These are phyloP conservation scores for Tragelaphus oryx DNA, from an alignment of 2,797 vertebrate genomes.

Conservation along the genomic window DNA sequence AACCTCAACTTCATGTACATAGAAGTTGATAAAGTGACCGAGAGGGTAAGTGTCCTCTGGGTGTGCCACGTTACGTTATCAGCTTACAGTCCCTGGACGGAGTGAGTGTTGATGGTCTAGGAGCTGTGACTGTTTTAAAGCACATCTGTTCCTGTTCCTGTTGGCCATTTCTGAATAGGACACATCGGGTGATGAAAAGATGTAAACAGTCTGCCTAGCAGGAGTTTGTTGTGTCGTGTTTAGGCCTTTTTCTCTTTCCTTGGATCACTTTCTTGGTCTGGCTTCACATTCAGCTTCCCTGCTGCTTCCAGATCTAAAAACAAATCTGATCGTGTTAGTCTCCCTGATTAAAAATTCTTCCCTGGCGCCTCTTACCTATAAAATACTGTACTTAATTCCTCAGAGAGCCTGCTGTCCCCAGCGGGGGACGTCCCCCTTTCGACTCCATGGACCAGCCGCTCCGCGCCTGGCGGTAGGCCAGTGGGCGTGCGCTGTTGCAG, in stretches of 20 bases:
- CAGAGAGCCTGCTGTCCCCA: neutral
- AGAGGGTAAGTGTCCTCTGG: slow-evolving; percentile 88
- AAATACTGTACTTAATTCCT: neutral
- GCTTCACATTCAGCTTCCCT: neutral
- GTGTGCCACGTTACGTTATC: fast-evolving
- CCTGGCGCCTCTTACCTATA: neutral
- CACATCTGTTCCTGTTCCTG: neutral
- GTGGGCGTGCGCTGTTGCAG: neutral
- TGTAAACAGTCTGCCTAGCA: neutral
- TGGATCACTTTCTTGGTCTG: neutral
- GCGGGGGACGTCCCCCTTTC: neutral
- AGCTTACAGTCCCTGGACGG: neutral
- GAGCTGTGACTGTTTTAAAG: neutral
- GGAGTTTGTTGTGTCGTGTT: neutral
- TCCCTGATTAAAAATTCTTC: neutral
- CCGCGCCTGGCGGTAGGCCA: neutral
- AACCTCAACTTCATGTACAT: slow-evolving; percentile 99
- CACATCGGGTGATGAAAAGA: neutral
- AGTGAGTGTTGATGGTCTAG: neutral
- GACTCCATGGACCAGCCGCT: neutral
- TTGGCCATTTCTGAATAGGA: slow-evolving; percentile 29
- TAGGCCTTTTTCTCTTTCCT: neutral
- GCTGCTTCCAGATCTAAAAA: neutral
- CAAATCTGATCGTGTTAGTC: neutral
- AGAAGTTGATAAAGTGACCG: slow-evolving; percentile 99